Base-by-base conservation (phyloP, 2,888 invertebrate species). In the Epirrhoe tristata region DNA sequence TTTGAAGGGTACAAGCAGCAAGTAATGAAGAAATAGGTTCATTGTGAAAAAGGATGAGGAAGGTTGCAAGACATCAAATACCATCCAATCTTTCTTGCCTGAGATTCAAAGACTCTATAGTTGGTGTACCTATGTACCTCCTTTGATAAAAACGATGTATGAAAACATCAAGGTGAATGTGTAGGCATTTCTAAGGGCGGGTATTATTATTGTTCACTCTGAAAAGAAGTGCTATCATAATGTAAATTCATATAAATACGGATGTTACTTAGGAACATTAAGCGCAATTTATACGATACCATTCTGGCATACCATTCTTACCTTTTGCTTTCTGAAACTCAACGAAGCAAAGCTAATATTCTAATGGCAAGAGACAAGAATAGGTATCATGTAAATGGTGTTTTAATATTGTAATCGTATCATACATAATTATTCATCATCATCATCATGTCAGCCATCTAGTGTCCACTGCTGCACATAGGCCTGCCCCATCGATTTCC, bases 1-100 rank as follows among this genome's bases (percentile, higher is more conserved):
- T 36, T 5, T 6, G 39, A 43, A 43, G 24, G 48, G 48, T 8
- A 59, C 24, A 52, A 24, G 59, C 10, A 43, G 51, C 39, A 43
- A 52, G 31, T 53, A 59, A 63, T 63, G 56, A 56, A 63, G 16
- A 59, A 53, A 63, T 63, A 58, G 58, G 53, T 54, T 59, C 59
- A 59, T 63, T 59, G 67, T 67, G 48, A 36, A 48, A 54, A 64
- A 61, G 53, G 60, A 43, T 61, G 46, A 6, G 46, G 17, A 16
- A 17, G 36, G 58, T 50, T 39, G 24, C n/a, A 16, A 60, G 24
- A 46, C 50, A 51, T 39, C 16, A 51, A 58, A 54, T 54, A 34
- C 48, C 54, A 48, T 64, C 43, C 54, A 64, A 62, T 62, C 61
- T 58, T 50, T 54, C 58, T 58, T 64, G 63, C 46, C 34, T 54